These are phyloP conservation scores for Labroides dimidiatus DNA, from an alignment of 2,797 vertebrate genomes.

Conservation along the genomic window DNA sequence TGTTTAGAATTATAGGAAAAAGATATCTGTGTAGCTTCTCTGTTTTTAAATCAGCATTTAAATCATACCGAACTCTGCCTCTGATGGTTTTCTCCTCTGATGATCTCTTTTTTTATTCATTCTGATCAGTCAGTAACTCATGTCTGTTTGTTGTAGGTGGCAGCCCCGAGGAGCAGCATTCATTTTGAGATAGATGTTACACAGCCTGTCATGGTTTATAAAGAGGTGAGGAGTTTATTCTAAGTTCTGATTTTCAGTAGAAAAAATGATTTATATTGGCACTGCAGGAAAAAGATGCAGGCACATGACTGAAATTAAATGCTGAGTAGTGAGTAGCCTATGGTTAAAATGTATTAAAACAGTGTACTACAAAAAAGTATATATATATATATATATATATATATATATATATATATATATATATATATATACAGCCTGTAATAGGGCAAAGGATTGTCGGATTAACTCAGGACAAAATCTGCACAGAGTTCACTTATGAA, in stretches of 20 bases:
- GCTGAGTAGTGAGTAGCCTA: background rate
- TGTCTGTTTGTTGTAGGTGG: conserved; percentile 52
- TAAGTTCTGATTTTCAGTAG: no score
- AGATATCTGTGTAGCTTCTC: no score
- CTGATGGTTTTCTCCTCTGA: no score
- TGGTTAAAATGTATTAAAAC: background rate
- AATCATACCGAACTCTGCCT: no score
- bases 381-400: no score
- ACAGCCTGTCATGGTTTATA: conserved; percentile 55
- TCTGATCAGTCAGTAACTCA: background rate
- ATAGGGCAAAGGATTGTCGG: background rate
- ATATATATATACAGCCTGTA: background rate
- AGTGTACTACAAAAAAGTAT: no score
- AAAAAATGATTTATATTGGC: background rate
- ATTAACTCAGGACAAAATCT: background rate
- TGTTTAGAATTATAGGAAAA: no score
- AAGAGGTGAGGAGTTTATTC: conserved; percentile 45
- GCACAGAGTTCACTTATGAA: background rate
- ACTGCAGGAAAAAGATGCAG: background rate
- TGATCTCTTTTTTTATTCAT: background rate
- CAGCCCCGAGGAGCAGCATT: conserved; percentile 43
- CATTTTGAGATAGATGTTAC: background rate
- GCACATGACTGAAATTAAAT: background rate
- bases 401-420: no score
- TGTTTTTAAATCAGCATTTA: no score